A percentile compares a stretch with the other conserved stretches of the same genome.
Conservation (phyloP, 1,140 invertebrate genomes). For the Drosophila pandora region DNA sequence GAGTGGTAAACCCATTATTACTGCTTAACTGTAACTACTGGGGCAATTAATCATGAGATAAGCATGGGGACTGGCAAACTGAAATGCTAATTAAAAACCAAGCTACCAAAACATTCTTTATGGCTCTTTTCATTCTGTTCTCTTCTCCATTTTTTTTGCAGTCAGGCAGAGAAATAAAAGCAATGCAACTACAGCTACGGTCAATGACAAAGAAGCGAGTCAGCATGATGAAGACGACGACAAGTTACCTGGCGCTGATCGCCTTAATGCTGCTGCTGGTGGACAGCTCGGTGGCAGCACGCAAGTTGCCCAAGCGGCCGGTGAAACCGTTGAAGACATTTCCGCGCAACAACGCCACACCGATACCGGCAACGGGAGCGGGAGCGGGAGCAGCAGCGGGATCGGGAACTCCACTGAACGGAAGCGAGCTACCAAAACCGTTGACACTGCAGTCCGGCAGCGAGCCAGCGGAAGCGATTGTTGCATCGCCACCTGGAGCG, state of each 20-base stretch:
- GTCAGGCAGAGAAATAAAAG: conserved; percentile 14
- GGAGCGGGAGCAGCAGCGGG: conserved; percentile 48
- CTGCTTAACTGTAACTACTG: conserved; percentile 72
- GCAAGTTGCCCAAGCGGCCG: conserved; percentile 70
- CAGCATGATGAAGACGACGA: conserved; percentile 60
- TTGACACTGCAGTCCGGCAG: conserved; percentile 89
- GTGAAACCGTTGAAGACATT: conserved; percentile 82
- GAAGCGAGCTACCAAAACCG: conserved; percentile 90
- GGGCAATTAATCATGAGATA: conserved; percentile 75
- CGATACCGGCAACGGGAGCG: conserved; percentile 52
- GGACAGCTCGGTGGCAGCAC: conserved; percentile 67
- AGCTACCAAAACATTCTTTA: conserved; percentile 64
- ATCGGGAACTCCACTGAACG: conserved; percentile 84
- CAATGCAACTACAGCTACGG: conserved; percentile 62
- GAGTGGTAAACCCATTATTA: conserved; percentile 70
- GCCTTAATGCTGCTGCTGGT: conserved; percentile 49
- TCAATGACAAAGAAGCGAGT: conserved; percentile 73
- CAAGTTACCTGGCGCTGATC: conserved; percentile 34
- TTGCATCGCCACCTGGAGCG: conserved; percentile 44
- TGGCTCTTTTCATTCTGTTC: neutral
- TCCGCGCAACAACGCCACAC: conserved; percentile 71
- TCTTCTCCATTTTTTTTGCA: conserved; percentile 20
- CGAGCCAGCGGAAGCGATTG: conserved; percentile 55
- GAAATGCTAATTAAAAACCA: conserved; percentile 76
- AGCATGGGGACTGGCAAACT: conserved; percentile 51